Conservation (phyloP, 1,140 invertebrate genomes). For the Mycetomoellerius zeteki region DNA sequence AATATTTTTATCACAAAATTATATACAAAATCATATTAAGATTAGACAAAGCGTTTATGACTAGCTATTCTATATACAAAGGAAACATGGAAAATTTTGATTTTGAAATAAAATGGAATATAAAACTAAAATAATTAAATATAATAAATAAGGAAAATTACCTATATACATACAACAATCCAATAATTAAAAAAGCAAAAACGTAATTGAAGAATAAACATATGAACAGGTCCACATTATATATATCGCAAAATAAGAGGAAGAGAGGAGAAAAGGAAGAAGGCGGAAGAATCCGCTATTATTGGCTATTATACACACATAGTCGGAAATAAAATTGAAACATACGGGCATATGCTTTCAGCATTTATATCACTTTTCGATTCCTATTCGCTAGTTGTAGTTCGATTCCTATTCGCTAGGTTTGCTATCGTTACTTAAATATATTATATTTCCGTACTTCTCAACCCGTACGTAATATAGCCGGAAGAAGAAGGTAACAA, state of each 20-base stretch:
- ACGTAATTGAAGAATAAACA: background rate
- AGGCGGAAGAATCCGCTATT: background rate
- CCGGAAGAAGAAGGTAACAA: conserved; percentile 44
- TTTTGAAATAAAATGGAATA: conserved; percentile 11
- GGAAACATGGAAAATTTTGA: background rate
- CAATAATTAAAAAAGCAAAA: background rate
- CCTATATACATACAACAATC: background rate
- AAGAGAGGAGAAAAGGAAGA: too few species aligned
- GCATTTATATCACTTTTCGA: background rate
- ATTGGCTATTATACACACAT: background rate
- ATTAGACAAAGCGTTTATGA: background rate
- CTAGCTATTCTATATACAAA: background rate
- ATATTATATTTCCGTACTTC: background rate
- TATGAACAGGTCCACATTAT: background rate
- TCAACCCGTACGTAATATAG: background rate
- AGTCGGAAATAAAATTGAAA: background rate
- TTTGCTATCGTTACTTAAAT: background rate
- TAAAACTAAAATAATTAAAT: conserved; percentile 15
- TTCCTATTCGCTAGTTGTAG: background rate
- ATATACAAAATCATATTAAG: background rate
- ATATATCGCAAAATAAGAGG: background rate
- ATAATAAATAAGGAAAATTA: background rate
- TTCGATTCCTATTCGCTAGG: background rate
- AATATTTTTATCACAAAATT: background rate
- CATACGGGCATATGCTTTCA: background rate